Conservation (phyloP, 1,140 invertebrate genomes). For the Probaryconus sp. region DNA sequence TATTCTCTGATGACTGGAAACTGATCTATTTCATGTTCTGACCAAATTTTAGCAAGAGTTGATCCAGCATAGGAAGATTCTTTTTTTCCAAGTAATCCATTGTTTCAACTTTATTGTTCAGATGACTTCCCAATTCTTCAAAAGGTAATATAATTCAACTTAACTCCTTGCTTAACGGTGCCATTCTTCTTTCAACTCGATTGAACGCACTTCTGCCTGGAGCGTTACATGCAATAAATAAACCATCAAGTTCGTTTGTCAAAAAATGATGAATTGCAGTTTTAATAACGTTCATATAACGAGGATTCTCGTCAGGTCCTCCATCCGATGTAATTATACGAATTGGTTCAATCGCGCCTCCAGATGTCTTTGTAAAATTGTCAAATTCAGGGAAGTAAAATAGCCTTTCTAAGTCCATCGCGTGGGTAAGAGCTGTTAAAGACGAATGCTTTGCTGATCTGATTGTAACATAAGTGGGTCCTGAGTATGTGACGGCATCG, state of each 20-base stretch:
- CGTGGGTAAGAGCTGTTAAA: conserved; percentile 30
- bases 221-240: conserved; percentile 18
- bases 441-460: conserved; percentile 65
- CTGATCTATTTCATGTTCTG: conserved; percentile 3
- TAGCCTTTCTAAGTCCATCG: conserved; percentile 4
- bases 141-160: conserved; percentile 69
- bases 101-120: conserved; percentile 13
- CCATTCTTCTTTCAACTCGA: conserved; percentile 62
- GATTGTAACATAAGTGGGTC: conserved; percentile 73
- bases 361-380: background rate
- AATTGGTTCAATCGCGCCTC: conserved; percentile 1
- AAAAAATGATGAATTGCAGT: conserved; percentile 5
- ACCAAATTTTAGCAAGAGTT: conserved; percentile 65
- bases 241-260: conserved; percentile 8
- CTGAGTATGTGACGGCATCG: conserved; percentile 66
- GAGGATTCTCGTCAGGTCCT: conserved; percentile 21
- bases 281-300: background rate
- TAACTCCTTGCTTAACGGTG: conserved; percentile 69
- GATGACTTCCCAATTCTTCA: conserved; percentile 55
- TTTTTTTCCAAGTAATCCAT: conserved; percentile 3
- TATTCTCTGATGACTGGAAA: conserved; percentile 18
- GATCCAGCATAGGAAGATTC: conserved; percentile 56
- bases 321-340: conserved; percentile 2
- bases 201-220: conserved; percentile 2
- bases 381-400: conserved; percentile 1